Evolutionary conservation across 2,888 invertebrate genomes (phyloP), one percentile per base, ranked within the genome.

Genomic region (Unio delphinus): DNA sequence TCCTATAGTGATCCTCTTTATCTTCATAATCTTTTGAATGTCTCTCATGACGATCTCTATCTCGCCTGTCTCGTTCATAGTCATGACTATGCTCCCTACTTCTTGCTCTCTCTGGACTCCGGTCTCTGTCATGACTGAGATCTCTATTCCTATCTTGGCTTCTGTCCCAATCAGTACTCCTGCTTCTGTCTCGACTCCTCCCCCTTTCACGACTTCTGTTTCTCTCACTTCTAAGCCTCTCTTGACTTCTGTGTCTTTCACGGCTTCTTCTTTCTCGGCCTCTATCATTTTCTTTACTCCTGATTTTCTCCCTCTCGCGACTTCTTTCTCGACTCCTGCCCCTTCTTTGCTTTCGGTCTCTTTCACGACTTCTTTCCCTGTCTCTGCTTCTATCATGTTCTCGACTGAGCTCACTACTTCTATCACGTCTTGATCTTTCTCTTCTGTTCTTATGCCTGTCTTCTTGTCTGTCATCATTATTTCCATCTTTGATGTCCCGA

Each of bases 241-340:
- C 74, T 45, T 61, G 64, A 67, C 76, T 74, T 65, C 78, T 66
- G 23, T 73, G 67, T 30, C 72, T 63, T 30, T 64, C 65, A 60
- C 58, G 54, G 5, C 65, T 30, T 23, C 65, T 65, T 34, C 69
- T 69, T n/a, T 58, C 56, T 54, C 70, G 56, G 20, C 69, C 30
- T 28, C 75, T 68, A 20, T 73, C 75, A 2, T 65, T 62, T 54
- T 69, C 72, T 64, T 67, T 69, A 4, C 67, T 69, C 55, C 76
- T 72, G 58, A 65, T 60, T 26, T 63, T 67, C 59, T 69, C 64
- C 55, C 70, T 64, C 4, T 65, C 71, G 15, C 67, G 69, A 26
- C 65, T 62, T 57, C 72, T 68, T 20, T 70, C 65, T 55, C 59
- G 54, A 18, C 67, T 70, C 17, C 60, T 58, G 54, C 64, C 63